Conservation (phyloP, 1,140 invertebrate species). For the Adelges cooleyi region DNA sequence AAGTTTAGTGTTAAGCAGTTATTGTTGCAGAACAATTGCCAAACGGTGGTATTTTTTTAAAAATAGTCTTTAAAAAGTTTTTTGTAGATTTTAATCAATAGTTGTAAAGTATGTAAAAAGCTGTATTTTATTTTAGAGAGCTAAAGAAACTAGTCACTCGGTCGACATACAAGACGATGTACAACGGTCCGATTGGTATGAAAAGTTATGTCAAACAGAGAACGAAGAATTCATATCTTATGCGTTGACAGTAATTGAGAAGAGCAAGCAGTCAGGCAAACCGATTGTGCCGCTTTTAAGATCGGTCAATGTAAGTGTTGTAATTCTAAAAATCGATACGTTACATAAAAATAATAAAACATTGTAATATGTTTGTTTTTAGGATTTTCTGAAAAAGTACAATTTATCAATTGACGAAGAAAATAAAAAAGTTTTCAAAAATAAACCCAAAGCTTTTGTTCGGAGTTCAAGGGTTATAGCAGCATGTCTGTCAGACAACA, state of each 20-base stretch:
- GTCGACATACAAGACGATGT: background rate
- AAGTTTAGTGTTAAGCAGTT: too few relatives aligned
- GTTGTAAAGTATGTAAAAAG: too few relatives aligned
- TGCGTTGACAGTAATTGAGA: background rate
- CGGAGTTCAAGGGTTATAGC: background rate
- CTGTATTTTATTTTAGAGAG: background rate
- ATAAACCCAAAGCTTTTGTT: background rate
- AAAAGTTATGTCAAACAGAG: background rate
- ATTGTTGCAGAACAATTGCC: too few relatives aligned
- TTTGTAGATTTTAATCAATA: background rate
- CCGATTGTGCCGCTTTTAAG: background rate
- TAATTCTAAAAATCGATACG: background rate
- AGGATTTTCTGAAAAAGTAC: background rate
- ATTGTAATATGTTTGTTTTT: background rate
- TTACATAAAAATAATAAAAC: background rate
- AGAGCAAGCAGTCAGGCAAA: background rate
- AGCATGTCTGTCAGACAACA: too few relatives aligned
- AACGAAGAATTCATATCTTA: conserved; percentile 2
- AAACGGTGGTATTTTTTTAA: background rate
- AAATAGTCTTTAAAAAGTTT: background rate
- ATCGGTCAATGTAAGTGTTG: background rate
- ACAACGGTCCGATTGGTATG: background rate
- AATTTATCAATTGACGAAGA: background rate
- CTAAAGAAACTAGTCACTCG: background rate
- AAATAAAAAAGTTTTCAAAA: background rate